Conservation (phyloP, 2,113 vertebrate genomes). For the Sceloporus tristichus region DNA sequence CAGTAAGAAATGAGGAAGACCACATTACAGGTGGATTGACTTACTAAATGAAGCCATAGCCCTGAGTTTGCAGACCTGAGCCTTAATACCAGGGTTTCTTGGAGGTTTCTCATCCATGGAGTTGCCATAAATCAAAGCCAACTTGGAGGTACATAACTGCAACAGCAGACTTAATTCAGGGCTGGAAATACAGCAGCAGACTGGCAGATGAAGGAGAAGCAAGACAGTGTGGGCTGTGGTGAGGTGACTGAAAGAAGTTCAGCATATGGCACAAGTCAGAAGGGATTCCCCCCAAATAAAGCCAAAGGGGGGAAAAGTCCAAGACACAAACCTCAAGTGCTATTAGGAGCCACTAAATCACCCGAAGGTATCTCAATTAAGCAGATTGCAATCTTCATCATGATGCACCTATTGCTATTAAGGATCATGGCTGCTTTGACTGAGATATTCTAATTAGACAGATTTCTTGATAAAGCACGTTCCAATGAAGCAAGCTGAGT, state of each 20-base stretch:
- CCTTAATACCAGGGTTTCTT: too few relatives aligned
- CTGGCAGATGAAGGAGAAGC: not conserved
- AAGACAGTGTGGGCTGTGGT: not conserved
- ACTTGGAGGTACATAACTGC: too few relatives aligned
- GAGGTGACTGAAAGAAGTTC: slow-evolving; percentile 12
- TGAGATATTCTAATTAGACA: slow-evolving; percentile 71
- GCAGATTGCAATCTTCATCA: slow-evolving; percentile 72
- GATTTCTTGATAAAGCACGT: slow-evolving; percentile 64
- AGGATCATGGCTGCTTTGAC: slow-evolving; percentile 60
- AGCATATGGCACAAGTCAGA: slow-evolving; percentile 71
- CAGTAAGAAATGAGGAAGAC: too few relatives aligned
- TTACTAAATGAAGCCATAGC: too few relatives aligned
- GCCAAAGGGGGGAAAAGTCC: slow-evolving; percentile 15
- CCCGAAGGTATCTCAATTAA: slow-evolving; percentile 75
- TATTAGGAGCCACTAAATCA: slow-evolving; percentile 63
- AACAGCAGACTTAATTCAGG: not conserved
- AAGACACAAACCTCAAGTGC: slow-evolving; percentile 40
- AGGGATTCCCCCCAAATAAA: slow-evolving; percentile 66
- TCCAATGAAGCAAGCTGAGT: slow-evolving; percentile 58
- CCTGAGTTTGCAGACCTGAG: too few relatives aligned
- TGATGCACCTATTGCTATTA: slow-evolving; percentile 75
- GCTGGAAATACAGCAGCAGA: not conserved
- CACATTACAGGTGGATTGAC: too few relatives aligned
- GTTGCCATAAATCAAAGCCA: too few relatives aligned
- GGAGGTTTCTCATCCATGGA: too few relatives aligned